phyloP scores from a whole-genome alignment of 2,113 vertebrate species.

The Turnix velox region DNA sequence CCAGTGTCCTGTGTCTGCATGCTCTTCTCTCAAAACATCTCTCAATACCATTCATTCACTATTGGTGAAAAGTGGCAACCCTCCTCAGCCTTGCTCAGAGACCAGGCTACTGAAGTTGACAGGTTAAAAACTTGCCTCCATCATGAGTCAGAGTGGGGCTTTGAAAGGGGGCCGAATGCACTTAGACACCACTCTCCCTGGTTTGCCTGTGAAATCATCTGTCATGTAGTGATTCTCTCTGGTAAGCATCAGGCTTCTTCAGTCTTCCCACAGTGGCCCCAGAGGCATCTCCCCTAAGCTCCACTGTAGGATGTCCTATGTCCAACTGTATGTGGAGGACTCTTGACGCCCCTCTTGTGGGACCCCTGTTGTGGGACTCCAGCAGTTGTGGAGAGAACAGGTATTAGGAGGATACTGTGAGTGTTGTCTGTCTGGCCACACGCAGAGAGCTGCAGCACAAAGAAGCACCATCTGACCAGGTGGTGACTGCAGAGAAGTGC shows the following conservation, averaged over 20 bases:
- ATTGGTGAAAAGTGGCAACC: not conserved
- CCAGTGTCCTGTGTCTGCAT: not conserved
- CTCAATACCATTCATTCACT: not conserved
- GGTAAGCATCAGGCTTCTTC: not conserved
- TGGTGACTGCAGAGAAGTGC: not conserved
- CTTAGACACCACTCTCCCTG: not conserved
- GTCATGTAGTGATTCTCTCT: not conserved
- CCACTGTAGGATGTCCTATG: fast-evolving
- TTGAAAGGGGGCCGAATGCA: not conserved
- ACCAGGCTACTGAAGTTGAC: not conserved
- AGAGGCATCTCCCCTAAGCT: not conserved
- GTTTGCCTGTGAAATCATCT: not conserved
- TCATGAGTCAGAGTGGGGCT: not conserved
- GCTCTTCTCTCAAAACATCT: not conserved
- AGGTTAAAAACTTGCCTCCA: not conserved
- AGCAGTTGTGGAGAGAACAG: not conserved
- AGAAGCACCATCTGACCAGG: slow-evolving; percentile 52
- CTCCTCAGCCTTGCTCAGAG: not conserved
- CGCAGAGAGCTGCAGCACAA: not conserved
- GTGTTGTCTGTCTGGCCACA: not conserved
- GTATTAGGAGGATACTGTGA: not conserved
- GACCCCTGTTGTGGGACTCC: not conserved
- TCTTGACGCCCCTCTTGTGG: not conserved
- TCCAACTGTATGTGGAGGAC: fast-evolving
- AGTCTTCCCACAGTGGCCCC: fast-evolving